Conservation (phyloP, 2,113 vertebrate genomes). For the Leucopsar rothschildi region DNA sequence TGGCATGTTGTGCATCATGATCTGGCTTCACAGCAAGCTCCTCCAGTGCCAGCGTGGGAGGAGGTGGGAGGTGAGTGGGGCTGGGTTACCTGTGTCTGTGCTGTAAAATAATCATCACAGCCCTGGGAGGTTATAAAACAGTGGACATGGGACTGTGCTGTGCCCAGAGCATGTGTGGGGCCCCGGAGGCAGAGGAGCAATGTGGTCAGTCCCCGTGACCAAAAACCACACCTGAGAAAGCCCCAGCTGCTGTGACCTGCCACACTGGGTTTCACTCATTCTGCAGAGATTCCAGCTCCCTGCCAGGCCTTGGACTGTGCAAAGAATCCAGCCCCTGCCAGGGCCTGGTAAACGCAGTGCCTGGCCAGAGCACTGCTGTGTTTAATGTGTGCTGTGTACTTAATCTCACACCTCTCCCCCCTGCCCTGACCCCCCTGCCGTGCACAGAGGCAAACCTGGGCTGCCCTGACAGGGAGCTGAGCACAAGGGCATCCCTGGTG, state of each 20-base stretch:
- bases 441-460: neutral
- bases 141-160: neutral
- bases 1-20: neutral
- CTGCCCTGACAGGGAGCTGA: neutral
- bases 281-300: neutral
- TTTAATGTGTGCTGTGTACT: neutral
- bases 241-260: neutral
- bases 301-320: neutral
- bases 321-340: neutral
- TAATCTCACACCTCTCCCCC: neutral
- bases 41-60: neutral
- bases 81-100: neutral
- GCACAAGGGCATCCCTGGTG: neutral
- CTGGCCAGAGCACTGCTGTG: neutral
- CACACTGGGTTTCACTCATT: neutral
- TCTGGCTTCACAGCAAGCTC: neutral
- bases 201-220: neutral
- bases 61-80: neutral
- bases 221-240: neutral
- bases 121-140: neutral
- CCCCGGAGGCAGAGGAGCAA: rapidly evolving
- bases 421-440: neutral
- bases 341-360: neutral
- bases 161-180: rapidly evolving
- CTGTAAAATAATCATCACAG: neutral